These are phyloP conservation scores for Sparus aurata DNA, from an alignment of 2,797 vertebrate genomes.

Conservation along the genomic window DNA sequence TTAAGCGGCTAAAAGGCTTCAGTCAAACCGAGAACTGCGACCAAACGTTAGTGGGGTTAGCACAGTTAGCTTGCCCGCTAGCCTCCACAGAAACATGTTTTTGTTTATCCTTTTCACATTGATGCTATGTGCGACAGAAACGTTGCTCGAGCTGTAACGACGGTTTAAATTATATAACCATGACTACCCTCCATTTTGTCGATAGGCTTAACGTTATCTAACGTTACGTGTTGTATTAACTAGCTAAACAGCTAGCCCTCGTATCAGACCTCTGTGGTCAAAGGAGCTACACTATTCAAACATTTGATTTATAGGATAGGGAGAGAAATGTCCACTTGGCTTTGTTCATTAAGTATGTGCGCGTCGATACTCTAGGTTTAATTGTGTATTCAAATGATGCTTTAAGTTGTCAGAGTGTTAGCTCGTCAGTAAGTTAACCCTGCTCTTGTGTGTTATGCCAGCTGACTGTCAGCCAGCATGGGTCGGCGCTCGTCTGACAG, in stretches of 20 bases:
- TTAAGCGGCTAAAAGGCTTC: not conserved
- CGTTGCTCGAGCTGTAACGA: not conserved
- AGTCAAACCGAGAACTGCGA: not conserved
- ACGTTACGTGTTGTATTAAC: not conserved
- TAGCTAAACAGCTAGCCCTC: not conserved
- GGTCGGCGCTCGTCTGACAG: constrained; percentile 94
- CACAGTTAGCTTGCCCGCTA: constrained; percentile 66
- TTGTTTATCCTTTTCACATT: not conserved
- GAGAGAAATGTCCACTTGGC: no score
- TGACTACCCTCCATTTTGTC: not conserved
- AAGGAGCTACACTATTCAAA: not conserved
- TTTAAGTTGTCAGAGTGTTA: not conserved
- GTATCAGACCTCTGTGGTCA: not conserved
- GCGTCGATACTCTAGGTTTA: not conserved
- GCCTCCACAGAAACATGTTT: not conserved
- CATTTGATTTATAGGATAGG: not conserved
- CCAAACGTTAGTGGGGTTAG: constrained; percentile 43
- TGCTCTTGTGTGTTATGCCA: constrained; percentile 29
- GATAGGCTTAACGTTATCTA: not conserved
- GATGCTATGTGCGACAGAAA: accelerated
- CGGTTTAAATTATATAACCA: not conserved
- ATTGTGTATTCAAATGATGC: not conserved
- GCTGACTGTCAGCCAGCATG: constrained; percentile 81
- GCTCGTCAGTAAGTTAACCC: not conserved
- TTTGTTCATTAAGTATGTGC: not conserved